These are phyloP conservation scores for Rhyacichthys aspro DNA, from an alignment of 2,797 vertebrate genomes.

Conservation along the genomic window DNA sequence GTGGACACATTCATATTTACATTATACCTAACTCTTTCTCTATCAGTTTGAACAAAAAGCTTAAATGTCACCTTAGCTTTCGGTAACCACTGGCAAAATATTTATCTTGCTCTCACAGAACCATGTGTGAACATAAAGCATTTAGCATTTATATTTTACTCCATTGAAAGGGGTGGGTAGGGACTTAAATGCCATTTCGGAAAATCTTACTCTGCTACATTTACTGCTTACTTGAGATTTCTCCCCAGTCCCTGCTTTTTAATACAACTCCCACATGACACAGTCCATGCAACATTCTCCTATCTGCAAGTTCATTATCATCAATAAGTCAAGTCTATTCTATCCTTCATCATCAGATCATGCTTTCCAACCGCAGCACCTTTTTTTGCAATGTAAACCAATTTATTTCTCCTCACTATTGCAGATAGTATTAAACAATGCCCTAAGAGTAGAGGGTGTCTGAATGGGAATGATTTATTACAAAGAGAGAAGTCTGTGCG, in stretches of 20 bases:
- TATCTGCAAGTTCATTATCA: constrained; percentile 83
- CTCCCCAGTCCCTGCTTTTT: constrained; percentile 63
- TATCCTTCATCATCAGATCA: constrained; percentile 78
- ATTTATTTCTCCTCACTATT: constrained; percentile 80
- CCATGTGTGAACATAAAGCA: constrained; percentile 55
- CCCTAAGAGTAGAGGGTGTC: constrained; percentile 85
- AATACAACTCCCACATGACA: constrained; percentile 73
- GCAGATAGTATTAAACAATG: constrained; percentile 89
- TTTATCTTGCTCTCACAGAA: constrained; percentile 63
- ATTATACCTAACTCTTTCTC: too few relatives aligned
- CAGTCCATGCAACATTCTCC: constrained; percentile 62
- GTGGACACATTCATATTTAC: too few relatives aligned
- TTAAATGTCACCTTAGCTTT: constrained; percentile 68
- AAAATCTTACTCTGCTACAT: constrained; percentile 82
- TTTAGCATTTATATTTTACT: constrained; percentile 77
- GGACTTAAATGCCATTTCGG: constrained; percentile 76
- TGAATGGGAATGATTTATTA: constrained; percentile 89
- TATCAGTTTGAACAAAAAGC: neutral
- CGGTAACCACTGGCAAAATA: constrained; percentile 71
- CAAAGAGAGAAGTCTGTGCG: constrained; percentile 83
- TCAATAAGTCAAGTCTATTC: constrained; percentile 85
- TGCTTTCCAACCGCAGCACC: constrained; percentile 68
- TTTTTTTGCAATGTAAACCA: constrained; percentile 84
- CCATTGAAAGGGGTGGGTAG: constrained; percentile 71
- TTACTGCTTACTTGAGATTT: constrained; percentile 82